A percentile compares a stretch with the other conserved stretches of the same genome.
phyloP scores from a whole-genome alignment of 2,888 invertebrate genomes.

The Calameuta filiformis region DNA sequence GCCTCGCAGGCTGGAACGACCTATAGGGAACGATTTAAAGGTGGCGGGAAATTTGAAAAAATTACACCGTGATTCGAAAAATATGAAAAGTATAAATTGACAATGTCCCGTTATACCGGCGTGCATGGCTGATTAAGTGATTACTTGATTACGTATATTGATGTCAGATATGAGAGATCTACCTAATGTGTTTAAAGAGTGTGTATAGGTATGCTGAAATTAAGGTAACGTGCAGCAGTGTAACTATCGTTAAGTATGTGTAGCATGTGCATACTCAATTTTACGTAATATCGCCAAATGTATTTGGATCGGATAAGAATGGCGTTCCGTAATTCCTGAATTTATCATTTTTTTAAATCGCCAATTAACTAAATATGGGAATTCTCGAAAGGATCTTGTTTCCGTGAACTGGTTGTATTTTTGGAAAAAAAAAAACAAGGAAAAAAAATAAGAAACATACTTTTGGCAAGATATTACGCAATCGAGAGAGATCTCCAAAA shows the following conservation, averaged over 20 bases:
- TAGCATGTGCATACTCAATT: neutral
- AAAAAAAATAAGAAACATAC: neutral
- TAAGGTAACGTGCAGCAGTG: constrained; percentile 24
- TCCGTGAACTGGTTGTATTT: neutral
- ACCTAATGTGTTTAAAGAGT: constrained; percentile 51
- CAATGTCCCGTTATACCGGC: neutral
- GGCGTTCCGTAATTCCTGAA: neutral
- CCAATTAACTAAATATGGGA: no score
- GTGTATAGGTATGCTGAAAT: constrained; percentile 2
- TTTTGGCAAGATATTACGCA: neutral
- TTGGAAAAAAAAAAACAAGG: neutral
- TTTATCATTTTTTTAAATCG: no score
- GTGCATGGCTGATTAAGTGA: neutral
- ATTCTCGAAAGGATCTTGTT: neutral
- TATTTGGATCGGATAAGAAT: neutral
- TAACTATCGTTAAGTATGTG: constrained; percentile 27
- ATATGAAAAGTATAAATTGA: neutral
- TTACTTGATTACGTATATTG: constrained; percentile 27
- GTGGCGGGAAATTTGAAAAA: neutral
- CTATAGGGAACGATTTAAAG: neutral
- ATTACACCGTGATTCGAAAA: no score
- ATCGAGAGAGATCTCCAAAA: neutral
- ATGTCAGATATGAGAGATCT: constrained; percentile 46
- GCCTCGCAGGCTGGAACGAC: neutral
- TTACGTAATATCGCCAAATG: neutral